Percentiles rank a stretch among this genome's conserved stretches.
Evolutionary conservation across 2,888 invertebrate species (phyloP).

Genomic region (Cinara cedri): DNA sequence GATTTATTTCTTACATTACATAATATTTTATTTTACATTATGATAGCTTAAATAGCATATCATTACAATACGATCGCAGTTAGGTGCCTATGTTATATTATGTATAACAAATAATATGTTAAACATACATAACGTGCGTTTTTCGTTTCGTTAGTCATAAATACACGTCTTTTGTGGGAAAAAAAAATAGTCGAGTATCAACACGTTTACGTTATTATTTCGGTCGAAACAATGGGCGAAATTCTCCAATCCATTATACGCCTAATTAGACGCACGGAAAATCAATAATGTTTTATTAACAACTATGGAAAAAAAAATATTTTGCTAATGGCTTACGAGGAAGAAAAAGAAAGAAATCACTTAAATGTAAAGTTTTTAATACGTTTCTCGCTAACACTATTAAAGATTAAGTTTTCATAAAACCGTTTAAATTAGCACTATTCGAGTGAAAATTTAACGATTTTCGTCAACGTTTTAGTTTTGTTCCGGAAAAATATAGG

Average conservation of each 20-base stretch:
- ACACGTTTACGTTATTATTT: no score
- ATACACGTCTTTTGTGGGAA: not conserved
- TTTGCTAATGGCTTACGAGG: not conserved
- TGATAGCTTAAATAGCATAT: no score
- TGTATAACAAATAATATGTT: not conserved
- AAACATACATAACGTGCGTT: not conserved
- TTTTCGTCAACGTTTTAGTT: no score
- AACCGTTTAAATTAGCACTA: no score
- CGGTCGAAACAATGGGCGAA: no score
- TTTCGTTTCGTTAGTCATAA: not conserved
- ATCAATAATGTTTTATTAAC: not conserved
- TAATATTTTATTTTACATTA: not conserved
- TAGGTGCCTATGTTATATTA: not conserved
- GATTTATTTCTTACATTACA: no score
- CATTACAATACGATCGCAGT: no score
- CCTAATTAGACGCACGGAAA: not conserved
- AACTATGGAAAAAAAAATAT: not conserved
- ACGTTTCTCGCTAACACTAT: not conserved
- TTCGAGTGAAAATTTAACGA: no score
- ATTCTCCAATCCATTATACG: not conserved
- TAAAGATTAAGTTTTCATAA: no score
- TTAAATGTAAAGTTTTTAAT: no score
- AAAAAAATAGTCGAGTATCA: no score
- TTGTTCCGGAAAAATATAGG: no score
- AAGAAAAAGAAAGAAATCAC: not conserved